Conservation (phyloP, 2,113 vertebrate genomes). For the Lophius piscatorius region DNA sequence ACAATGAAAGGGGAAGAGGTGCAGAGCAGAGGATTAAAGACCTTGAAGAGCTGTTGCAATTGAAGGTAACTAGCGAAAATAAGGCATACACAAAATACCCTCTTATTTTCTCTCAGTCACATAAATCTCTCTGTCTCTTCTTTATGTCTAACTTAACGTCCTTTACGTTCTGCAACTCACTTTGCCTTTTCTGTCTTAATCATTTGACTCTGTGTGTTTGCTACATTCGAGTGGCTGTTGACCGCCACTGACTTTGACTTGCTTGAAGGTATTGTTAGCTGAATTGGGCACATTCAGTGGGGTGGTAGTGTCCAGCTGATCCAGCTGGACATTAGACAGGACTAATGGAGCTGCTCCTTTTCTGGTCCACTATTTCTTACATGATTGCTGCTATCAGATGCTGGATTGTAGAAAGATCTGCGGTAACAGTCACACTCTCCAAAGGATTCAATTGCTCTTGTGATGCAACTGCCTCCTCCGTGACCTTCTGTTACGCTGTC, state of each 20-base stretch:
- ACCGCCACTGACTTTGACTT: slow-evolving; percentile 31
- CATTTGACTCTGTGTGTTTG: background rate
- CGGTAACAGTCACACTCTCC: slow-evolving; percentile 41
- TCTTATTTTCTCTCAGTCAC: background rate
- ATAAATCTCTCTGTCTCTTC: background rate
- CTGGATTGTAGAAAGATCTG: slow-evolving; percentile 28
- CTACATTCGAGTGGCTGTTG: background rate
- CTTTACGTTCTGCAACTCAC: slow-evolving; percentile 6
- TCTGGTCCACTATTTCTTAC: slow-evolving; percentile 21
- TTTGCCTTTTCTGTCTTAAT: slow-evolving; percentile 1
- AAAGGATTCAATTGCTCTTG: slow-evolving; percentile 50
- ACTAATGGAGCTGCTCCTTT: slow-evolving; percentile 20
- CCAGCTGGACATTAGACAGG: background rate
- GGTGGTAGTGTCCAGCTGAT: slow-evolving; percentile 26
- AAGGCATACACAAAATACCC: slow-evolving; percentile 14
- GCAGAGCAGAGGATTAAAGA: slow-evolving; percentile 84
- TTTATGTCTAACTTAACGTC: background rate
- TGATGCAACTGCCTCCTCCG: slow-evolving; percentile 46
- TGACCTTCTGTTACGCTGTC: slow-evolving; percentile 62
- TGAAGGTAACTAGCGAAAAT: slow-evolving; percentile 84
- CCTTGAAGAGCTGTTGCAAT: slow-evolving; percentile 84
- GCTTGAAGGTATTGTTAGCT: slow-evolving; percentile 19
- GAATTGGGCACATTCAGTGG: slow-evolving; percentile 13
- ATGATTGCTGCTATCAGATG: slow-evolving; percentile 55
- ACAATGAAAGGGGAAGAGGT: slow-evolving; percentile 78